These are phyloP conservation scores for Catostylus mosaicus DNA, from an alignment of 30 jellyfish, hydroid and myxozoan genomes.

Conservation along the genomic window DNA sequence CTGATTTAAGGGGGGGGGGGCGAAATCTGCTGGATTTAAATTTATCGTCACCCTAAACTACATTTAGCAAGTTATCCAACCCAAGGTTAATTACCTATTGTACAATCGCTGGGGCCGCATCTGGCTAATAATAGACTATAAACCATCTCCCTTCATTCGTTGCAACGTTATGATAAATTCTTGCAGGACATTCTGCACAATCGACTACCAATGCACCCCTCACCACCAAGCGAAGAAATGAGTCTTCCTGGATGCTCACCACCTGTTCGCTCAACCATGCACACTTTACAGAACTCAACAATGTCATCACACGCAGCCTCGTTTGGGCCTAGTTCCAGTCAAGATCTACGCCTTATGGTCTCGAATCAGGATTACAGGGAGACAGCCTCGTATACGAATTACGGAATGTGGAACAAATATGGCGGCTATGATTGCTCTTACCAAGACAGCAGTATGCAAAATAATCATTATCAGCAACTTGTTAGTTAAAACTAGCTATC, in stretches of 20 bases:
- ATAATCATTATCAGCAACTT: conserved; percentile 42
- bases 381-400: conserved; percentile 40
- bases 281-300: conserved; percentile 5
- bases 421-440: conserved; percentile 48
- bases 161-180: too few relatives aligned
- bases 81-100: too few relatives aligned
- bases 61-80: too few relatives aligned
- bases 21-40: too few relatives aligned
- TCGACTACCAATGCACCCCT: conserved; percentile 53
- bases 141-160: too few relatives aligned
- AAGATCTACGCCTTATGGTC: conserved; percentile 38
- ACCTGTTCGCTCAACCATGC: conserved; percentile 48
- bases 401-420: conserved; percentile 53
- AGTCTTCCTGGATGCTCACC: conserved; percentile 78
- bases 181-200: conserved; percentile 59
- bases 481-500: conserved; percentile 27
- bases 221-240: conserved; percentile 57
- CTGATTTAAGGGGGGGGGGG: too few relatives aligned
- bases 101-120: too few relatives aligned
- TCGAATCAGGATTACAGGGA: conserved; percentile 39
- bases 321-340: conserved; percentile 17
- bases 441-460: conserved; percentile 16
- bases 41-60: too few relatives aligned
- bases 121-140: too few relatives aligned
- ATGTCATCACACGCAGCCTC: conserved; percentile 24